These are phyloP conservation scores for Seriola aureovittata DNA, from an alignment of 2,113 vertebrate species.

Conservation along the genomic window DNA sequence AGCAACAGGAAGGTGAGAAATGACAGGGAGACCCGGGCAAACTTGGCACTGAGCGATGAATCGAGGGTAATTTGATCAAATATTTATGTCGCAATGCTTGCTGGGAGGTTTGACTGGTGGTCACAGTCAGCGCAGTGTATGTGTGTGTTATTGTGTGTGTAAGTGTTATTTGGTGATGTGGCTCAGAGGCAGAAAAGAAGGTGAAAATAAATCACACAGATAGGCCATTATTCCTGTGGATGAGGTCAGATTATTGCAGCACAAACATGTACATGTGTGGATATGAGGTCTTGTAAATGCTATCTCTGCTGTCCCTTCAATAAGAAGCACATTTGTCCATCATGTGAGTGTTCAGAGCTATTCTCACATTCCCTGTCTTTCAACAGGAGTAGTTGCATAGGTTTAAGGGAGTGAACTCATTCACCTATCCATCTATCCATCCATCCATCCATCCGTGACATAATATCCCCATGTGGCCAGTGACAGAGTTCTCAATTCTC, in stretches of 20 bases:
- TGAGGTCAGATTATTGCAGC: conserved; percentile 31
- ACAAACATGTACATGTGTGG: background rate
- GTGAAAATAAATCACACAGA: conserved; percentile 3
- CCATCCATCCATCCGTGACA: background rate
- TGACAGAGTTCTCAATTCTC: background rate
- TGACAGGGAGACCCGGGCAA: conserved; percentile 6
- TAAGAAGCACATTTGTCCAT: background rate
- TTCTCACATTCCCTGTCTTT: background rate
- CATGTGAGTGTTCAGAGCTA: background rate
- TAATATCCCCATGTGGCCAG: background rate
- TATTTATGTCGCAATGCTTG: conserved; percentile 55
- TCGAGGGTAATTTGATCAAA: conserved; percentile 57
- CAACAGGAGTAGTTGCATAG: conserved; percentile 7
- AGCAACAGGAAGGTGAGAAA: background rate
- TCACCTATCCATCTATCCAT: background rate
- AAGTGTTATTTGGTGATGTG: conserved; percentile 8
- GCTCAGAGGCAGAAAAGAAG: background rate
- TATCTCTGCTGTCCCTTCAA: background rate
- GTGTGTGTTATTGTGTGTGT: conserved; percentile 1
- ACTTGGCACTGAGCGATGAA: conserved; percentile 40
- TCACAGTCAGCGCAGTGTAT: conserved; percentile 9
- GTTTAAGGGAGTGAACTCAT: conserved; percentile 33
- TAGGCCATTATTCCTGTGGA: conserved; percentile 26
- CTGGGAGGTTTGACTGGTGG: conserved; percentile 36
- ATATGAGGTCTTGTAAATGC: background rate